Conservation (phyloP, 2,888 invertebrate genomes). For the Cremastinae sp. region DNA sequence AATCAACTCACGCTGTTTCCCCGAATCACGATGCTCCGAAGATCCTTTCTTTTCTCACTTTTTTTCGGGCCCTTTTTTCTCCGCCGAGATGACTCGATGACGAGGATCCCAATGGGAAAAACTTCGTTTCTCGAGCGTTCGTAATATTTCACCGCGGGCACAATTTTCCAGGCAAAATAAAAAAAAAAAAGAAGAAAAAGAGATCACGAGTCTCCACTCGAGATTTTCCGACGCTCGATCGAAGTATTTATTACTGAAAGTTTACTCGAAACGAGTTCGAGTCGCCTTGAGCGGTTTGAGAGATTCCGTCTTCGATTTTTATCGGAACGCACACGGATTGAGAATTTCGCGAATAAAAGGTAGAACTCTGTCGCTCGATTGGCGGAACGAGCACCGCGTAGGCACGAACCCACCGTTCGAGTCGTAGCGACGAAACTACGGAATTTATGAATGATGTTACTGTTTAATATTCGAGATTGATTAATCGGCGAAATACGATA, state of each 20-base stretch:
- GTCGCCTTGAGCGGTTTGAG: neutral
- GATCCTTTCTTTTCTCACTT: neutral
- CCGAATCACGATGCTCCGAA: slow-evolving; percentile 40
- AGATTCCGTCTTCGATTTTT: neutral
- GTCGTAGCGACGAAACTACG: slow-evolving; percentile 32
- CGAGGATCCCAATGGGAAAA: slow-evolving; percentile 29
- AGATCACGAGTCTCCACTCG: slow-evolving; percentile 2
- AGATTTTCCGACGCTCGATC: no score
- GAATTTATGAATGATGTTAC: neutral
- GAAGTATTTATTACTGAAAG: no score
- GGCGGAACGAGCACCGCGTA: slow-evolving; percentile 16
- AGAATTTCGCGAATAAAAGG: slow-evolving; percentile 43
- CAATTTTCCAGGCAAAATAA: slow-evolving; percentile 29
- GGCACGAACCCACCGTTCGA: slow-evolving; percentile 7
- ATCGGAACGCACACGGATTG: slow-evolving; percentile 13
- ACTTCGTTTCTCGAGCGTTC: neutral
- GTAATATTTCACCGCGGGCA: slow-evolving; percentile 31
- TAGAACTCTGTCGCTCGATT: neutral
- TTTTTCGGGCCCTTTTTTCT: slow-evolving; percentile 1
- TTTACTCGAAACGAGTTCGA: no score
- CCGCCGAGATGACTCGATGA: slow-evolving; percentile 18
- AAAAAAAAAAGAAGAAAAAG: slow-evolving; percentile 9
- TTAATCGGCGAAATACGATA: neutral
- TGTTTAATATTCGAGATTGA: slow-evolving; percentile 3
- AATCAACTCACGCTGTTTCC: slow-evolving; percentile 57